Percentiles rank a stretch among this genome's conserved stretches.
Conservation (phyloP, 1,140 invertebrate genomes). For the Drosophila yakuba region DNA sequence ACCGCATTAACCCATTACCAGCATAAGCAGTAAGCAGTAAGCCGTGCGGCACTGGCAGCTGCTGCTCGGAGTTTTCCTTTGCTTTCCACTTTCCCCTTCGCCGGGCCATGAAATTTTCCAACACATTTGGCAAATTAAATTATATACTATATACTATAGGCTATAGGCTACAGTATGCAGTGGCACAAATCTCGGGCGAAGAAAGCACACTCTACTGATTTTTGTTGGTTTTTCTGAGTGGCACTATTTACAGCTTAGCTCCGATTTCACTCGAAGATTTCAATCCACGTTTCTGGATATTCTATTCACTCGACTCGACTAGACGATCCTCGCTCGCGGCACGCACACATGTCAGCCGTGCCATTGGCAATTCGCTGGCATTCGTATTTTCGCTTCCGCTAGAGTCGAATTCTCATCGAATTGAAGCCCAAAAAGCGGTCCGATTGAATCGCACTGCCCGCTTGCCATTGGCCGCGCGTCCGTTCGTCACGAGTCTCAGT, state of each 20-base stretch:
- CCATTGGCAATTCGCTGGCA: constrained; percentile 29
- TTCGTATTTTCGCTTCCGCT: constrained; percentile 42
- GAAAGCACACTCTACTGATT: constrained; percentile 69
- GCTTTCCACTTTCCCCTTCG: constrained; percentile 42
- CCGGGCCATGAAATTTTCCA: constrained; percentile 76
- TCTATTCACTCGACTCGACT: constrained; percentile 33
- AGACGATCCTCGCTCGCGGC: constrained; percentile 40
- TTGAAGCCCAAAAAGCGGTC: constrained; percentile 30
- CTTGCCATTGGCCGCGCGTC: constrained; percentile 76
- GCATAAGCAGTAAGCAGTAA: constrained; percentile 64
- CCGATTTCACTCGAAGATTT: constrained; percentile 22
- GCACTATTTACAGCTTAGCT: constrained; percentile 64
- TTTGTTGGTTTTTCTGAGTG: constrained; percentile 57
- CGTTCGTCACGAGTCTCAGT: constrained; percentile 78
- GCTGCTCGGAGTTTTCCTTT: constrained; percentile 44
- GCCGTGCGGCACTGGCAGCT: constrained; percentile 24
- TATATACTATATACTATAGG: constrained; percentile 33
- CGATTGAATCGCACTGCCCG: constrained; percentile 51
- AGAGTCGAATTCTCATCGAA: constrained; percentile 44
- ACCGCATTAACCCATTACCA: constrained; percentile 81
- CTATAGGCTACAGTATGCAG: constrained; percentile 20
- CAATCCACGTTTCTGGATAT: constrained; percentile 13
- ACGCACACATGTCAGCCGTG: constrained; percentile 32
- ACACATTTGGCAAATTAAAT: constrained; percentile 82
- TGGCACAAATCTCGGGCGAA: constrained; percentile 56